phyloP scores from a whole-genome alignment of 2,888 invertebrate species.

The Neocrepidodera transversa region DNA sequence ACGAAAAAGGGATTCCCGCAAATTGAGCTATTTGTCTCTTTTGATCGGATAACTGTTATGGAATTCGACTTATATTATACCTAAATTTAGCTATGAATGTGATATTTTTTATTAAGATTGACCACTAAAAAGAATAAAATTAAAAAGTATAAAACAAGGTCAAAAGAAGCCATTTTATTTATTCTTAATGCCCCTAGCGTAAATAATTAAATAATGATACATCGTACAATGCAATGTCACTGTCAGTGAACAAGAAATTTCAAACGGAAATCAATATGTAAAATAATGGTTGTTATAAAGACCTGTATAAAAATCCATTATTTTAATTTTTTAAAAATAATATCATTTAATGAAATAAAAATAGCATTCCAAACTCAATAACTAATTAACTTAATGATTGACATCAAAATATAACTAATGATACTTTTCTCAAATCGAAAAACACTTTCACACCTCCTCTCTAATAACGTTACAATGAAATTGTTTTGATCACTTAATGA shows the following conservation, averaged over 20 bases:
- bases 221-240: slow-evolving; percentile 6
- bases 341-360: no score
- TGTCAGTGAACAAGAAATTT: slow-evolving; percentile 10
- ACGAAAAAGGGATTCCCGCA: slow-evolving; percentile 19
- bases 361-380: background rate
- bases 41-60: slow-evolving; percentile 17
- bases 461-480: slow-evolving; percentile 17
- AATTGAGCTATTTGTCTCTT: slow-evolving; percentile 20
- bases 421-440: background rate
- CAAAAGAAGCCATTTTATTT: background rate
- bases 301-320: no score
- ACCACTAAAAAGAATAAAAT: no score
- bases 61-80: slow-evolving; percentile 16
- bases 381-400: background rate
- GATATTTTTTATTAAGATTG: background rate
- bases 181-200: background rate
- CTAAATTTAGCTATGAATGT: background rate
- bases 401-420: slow-evolving; percentile 4
- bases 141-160: background rate
- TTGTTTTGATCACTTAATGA: slow-evolving; percentile 29
- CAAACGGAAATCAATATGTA: no score
- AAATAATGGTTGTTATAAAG: no score
- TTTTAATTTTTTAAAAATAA: no score
- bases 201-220: slow-evolving; percentile 10
- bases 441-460: slow-evolving; percentile 13